Base-by-base conservation (phyloP, 1,140 invertebrate genomes). In the Nasonia vitripennis region DNA sequence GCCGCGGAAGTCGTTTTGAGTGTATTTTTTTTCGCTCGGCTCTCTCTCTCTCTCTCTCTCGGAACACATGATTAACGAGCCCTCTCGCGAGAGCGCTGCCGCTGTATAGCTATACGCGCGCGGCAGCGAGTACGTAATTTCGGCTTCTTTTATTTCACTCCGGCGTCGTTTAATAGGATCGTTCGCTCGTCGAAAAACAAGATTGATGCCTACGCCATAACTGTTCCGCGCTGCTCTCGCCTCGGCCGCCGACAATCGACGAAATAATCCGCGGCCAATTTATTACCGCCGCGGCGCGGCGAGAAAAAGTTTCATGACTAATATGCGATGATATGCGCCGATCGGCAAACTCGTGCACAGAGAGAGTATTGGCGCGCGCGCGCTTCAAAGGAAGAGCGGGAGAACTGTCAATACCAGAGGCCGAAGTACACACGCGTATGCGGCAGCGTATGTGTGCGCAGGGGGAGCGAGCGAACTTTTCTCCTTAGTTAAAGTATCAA, bases 401-500 rank as follows among this genome's bases (percentile, higher is more conserved):
- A 34, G 41, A 70, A 67, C 73, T 77, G 81, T 67, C 73, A 77
- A 83, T 77, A 77, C 55, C 48, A 77, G 27, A 27, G 31, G 41
- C 14, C 45, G 12, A 55, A 34, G 67, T 80, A 70, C 27, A 73
- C n/a, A 14, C 62, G 20, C 6, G 41, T 70, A 27, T 27, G 27
- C 27, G 27, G 1, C 27, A 27, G 27, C 27, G 27, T 27, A 68
- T n/a, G 34, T 11, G 34, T 37, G 34, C 62, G 37, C 2, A 48
- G 45, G 48, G 74, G 73, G 83, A 80, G 41, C 87, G 81, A 82
- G 75, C 68, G 83, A 91, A 91, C 88, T 90, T 90, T 90, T 86
- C 89, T 90, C 87, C 89, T 90, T 90, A 90, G 89, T 90, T 89
- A 89, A 89, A 89, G 89, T 90, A 89, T 90, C 89, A 91, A 90